Evolutionary conservation across 2,888 invertebrate genomes (phyloP).

Genomic region (Tetanocera ferruginea): DNA sequence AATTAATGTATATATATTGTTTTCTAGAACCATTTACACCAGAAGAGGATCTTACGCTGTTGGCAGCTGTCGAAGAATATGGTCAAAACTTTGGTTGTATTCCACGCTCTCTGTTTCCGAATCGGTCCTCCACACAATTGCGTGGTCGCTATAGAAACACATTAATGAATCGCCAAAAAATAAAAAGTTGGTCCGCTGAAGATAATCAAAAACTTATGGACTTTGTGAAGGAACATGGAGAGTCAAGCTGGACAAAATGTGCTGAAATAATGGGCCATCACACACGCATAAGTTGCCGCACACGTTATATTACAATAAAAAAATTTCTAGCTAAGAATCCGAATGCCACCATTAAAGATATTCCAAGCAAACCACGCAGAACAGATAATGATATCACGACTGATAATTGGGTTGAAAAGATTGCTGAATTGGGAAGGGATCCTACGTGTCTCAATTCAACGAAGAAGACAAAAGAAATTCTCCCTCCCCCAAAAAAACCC

Average conservation of each 20-base stretch:
- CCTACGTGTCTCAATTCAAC: slow-evolving; percentile 33
- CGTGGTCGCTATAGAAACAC: slow-evolving; percentile 74
- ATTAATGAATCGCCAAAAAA: slow-evolving; percentile 62
- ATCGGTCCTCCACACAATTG: slow-evolving; percentile 75
- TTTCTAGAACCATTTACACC: slow-evolving; percentile 72
- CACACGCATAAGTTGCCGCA: slow-evolving; percentile 74
- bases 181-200: slow-evolving; percentile 74
- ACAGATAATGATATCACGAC: slow-evolving; percentile 52
- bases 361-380: slow-evolving; percentile 58
- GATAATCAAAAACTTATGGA: slow-evolving; percentile 76
- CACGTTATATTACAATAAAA: slow-evolving; percentile 73
- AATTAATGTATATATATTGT: neutral
- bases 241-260: slow-evolving; percentile 72
- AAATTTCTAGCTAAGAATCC: slow-evolving; percentile 72
- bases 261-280: slow-evolving; percentile 72
- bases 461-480: too few relatives aligned
- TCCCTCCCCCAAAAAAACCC: too few relatives aligned
- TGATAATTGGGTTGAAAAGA: slow-evolving; percentile 64
- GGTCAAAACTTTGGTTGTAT: slow-evolving; percentile 75
- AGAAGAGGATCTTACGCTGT: slow-evolving; percentile 77
- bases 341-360: slow-evolving; percentile 57
- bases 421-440: slow-evolving; percentile 54
- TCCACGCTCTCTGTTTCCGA: slow-evolving; percentile 74
- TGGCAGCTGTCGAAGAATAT: slow-evolving; percentile 75
- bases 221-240: slow-evolving; percentile 71